A percentile compares a stretch with the other conserved stretches of the same genome.
phyloP scores from a whole-genome alignment of 2,797 vertebrate genomes.

The Sebastes diploproa region DNA sequence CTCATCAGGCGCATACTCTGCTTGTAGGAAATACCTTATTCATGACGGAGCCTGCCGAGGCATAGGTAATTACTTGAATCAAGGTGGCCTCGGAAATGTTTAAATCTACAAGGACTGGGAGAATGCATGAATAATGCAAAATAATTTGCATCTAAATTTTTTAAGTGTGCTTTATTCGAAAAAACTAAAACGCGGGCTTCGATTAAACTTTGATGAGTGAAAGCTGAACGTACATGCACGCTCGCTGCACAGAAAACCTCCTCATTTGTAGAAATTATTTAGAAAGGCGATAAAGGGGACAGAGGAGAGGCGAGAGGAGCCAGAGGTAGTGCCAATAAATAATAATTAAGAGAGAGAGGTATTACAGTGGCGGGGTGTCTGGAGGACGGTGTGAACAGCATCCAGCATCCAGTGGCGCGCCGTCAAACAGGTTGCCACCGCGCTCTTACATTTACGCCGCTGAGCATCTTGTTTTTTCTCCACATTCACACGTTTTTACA shows the following conservation, averaged over 20 bases:
- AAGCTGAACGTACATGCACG: slow-evolving; percentile 85
- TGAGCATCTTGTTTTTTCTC: slow-evolving; percentile 45
- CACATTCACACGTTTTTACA: slow-evolving; percentile 65
- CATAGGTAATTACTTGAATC: slow-evolving; percentile 99
- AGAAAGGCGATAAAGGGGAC: slow-evolving; percentile 88
- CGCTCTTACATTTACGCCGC: slow-evolving; percentile 32
- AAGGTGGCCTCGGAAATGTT: slow-evolving; percentile 99
- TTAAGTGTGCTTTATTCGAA: slow-evolving; percentile 99
- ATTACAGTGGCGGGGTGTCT: slow-evolving; percentile 45
- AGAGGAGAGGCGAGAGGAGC: slow-evolving; percentile 59
- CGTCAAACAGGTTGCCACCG: slow-evolving; percentile 64
- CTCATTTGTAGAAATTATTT: slow-evolving; percentile 95
- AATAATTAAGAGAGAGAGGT: slow-evolving; percentile 74
- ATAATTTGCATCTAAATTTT: slow-evolving; percentile 99
- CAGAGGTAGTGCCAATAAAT: slow-evolving; percentile 73
- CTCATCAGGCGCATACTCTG: slow-evolving; percentile 94
- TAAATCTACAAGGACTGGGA: slow-evolving; percentile 99
- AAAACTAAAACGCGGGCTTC: slow-evolving; percentile 92
- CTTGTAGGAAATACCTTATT: slow-evolving; percentile 99
- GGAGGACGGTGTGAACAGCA: slow-evolving; percentile 41
- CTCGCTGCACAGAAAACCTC: slow-evolving; percentile 58
- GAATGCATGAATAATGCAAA: slow-evolving; percentile 98
- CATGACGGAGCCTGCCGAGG: slow-evolving; percentile 93
- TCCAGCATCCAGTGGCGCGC: slow-evolving; percentile 33
- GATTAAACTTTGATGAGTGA: slow-evolving; percentile 99